Base-by-base conservation (phyloP, 1,140 invertebrate genomes). In the Nixonia krombeini region DNA sequence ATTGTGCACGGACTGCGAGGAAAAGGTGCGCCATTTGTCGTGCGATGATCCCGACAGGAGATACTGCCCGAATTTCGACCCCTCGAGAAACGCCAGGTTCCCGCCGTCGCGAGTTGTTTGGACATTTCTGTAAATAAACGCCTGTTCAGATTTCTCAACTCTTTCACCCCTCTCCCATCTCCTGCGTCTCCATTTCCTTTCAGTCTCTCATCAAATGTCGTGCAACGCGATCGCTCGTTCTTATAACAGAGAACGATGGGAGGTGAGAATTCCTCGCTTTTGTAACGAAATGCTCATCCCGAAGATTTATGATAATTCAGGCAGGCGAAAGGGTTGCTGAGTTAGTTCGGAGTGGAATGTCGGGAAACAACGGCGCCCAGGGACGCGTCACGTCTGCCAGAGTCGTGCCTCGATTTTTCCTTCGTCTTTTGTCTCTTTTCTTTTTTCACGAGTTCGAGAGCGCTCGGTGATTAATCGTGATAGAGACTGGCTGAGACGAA, bases 11-110 rank as follows among this genome's bases (percentile, higher is more conserved):
- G 13, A 42, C 21, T 16, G 10, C 49, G 37, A 70, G 55, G 57
- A 66, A 70, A 67, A 62, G 63, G 45, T 55, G 56, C 62, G 68
- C 63, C 71, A 73, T 73, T 74, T 74, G 72, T 66, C 65, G 64
- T 55, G 41, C 66, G 64, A 74, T 61, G 68, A 74, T 71, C 64
- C 64, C 29, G 47, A 25, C 25, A 49, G 15, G 51, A 71, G 72
- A 68, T 70, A 74, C 58, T 59, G 53, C 59, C 66, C 50, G 45
- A 55, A 62, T 64, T 70, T 69, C 55, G 57, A 52, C 25, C 31
- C 37, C n/a, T 7, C 17, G 52, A 57, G 64, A 67, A 56, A 52
- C 8, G 21, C 21, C 28, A 12, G 25, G 25, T 5, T 9, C 25
- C 4, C 25, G 49, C 21, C 51, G 40, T 50, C 45, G 47, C 49